phyloP scores from a whole-genome alignment of 2,113 vertebrate genomes.

The Pogonocichla stellata region DNA sequence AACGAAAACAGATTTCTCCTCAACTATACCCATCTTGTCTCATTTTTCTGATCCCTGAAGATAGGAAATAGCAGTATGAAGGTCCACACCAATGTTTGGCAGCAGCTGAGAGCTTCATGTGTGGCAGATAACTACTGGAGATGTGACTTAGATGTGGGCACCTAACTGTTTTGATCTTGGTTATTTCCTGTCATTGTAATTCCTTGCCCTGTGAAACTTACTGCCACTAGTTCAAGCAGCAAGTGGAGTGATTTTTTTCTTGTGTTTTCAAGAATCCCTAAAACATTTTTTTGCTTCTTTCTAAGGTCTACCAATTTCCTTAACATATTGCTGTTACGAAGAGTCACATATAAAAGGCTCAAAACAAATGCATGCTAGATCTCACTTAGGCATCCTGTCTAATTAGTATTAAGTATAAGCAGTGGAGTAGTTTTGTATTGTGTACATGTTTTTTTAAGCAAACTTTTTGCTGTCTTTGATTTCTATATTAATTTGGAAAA shows the following conservation, averaged over 20 bases:
- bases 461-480: constrained; percentile 13
- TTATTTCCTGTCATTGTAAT: accelerated
- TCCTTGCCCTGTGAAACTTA: not conserved
- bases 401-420: not conserved
- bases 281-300: not conserved
- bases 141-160: not conserved
- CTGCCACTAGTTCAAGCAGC: not conserved
- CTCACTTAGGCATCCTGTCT: not conserved
- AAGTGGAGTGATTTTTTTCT: accelerated
- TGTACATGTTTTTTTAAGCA: constrained; percentile 6
- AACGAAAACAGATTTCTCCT: not conserved
- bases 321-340: not conserved
- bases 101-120: not conserved
- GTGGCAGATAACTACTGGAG: not conserved
- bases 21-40: not conserved
- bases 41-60: not conserved
- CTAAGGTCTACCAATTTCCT: not conserved
- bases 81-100: not conserved
- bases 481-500: constrained; percentile 42
- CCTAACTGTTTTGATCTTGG: not conserved
- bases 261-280: not conserved
- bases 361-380: not conserved
- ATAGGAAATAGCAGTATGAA: not conserved
- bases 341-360: not conserved
- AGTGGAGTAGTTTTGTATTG: not conserved